These are phyloP conservation scores for Meta bourneti DNA, from an alignment of 2,888 invertebrate species.

Conservation along the genomic window DNA sequence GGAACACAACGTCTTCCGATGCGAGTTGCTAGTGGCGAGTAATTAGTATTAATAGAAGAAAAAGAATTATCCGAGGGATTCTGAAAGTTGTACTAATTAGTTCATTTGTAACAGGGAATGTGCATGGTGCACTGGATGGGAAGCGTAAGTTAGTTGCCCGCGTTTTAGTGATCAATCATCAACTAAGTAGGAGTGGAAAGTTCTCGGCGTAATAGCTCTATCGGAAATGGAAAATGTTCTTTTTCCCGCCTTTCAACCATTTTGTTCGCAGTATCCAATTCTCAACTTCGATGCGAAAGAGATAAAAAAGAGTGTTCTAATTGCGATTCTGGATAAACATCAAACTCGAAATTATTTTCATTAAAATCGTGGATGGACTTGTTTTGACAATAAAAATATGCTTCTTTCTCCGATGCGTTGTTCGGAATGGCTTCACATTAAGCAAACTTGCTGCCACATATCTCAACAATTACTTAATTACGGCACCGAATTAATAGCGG, in stretches of 20 bases:
- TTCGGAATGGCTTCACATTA: too few relatives aligned
- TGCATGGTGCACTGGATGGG: neutral
- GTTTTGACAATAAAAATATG: too few relatives aligned
- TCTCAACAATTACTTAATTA: too few relatives aligned
- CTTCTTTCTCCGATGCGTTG: too few relatives aligned
- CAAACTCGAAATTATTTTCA: neutral
- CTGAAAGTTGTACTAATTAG: slow-evolving; percentile 41
- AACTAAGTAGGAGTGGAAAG: slow-evolving; percentile 14
- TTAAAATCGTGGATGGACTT: neutral
- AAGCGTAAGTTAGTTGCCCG: slow-evolving; percentile 25
- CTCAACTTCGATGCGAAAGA: too few relatives aligned
- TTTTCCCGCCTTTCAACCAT: neutral
- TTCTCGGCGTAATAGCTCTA: slow-evolving; percentile 13
- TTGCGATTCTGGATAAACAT: slow-evolving; percentile 28
- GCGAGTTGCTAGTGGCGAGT: slow-evolving; percentile 13
- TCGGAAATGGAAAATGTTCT: neutral
- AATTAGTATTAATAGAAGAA: slow-evolving; percentile 51
- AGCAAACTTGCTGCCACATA: too few relatives aligned
- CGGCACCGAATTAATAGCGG: too few relatives aligned
- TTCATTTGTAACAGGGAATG: slow-evolving; percentile 39
- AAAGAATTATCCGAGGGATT: slow-evolving; percentile 30
- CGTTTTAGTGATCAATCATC: slow-evolving; percentile 50
- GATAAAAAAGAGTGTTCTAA: neutral
- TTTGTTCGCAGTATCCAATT: neutral
- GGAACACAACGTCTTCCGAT: neutral